Conservation (phyloP, 1,140 invertebrate species). For the Zaprionus gabonicus region DNA sequence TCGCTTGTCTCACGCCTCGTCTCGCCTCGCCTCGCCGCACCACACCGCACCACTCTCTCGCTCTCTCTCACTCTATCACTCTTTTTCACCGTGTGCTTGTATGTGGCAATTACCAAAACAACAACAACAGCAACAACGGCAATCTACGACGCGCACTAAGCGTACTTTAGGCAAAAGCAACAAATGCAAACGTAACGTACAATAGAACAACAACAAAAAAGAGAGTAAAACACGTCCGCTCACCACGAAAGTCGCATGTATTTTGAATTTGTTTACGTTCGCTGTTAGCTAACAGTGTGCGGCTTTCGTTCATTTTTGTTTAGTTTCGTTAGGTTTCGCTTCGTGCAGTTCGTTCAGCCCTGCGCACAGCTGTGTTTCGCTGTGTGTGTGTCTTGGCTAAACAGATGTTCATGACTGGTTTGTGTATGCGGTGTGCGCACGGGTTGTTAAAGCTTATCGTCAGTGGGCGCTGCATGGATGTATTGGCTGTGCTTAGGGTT, state of each 20-base stretch:
- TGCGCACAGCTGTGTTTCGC: not conserved
- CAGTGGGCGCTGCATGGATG: not conserved
- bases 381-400: not conserved
- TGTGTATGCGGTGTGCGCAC: not conserved
- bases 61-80: not conserved
- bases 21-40: not conserved
- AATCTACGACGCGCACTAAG: conserved; percentile 55
- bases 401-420: not conserved
- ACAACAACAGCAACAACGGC: conserved; percentile 44
- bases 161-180: conserved; percentile 32
- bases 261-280: conserved; percentile 34
- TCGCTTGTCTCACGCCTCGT: not conserved
- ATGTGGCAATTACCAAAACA: conserved; percentile 43
- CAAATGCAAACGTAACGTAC: conserved; percentile 13
- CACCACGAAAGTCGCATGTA: conserved; percentile 55
- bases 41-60: too few species aligned
- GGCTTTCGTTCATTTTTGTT: conserved; percentile 18
- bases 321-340: not conserved
- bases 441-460: not conserved
- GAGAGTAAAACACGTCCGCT: conserved; percentile 59
- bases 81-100: not conserved
- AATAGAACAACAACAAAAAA: conserved; percentile 26
- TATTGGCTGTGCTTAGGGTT: not conserved
- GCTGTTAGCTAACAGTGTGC: conserved; percentile 33
- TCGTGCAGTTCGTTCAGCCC: not conserved